A percentile compares a stretch with the other conserved stretches of the same genome.
Evolutionary conservation across 2,888 invertebrate genomes (phyloP).

Genomic region (Brachyopa scutellaris): DNA sequence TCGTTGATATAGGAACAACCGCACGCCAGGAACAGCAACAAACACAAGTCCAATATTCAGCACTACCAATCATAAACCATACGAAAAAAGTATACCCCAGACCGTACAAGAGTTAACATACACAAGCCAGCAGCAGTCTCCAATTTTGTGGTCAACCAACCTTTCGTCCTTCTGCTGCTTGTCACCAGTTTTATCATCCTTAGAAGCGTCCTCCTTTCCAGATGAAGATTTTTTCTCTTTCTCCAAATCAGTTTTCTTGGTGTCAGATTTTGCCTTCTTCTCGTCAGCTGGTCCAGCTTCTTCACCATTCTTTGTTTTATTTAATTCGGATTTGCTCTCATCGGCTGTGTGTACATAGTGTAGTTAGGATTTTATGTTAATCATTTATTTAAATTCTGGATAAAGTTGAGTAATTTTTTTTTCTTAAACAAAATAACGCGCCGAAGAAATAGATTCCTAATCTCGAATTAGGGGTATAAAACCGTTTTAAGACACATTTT

Average conservation of each 20-base stretch:
- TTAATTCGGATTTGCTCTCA: slow-evolving; percentile 55
- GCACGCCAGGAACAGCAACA: background rate
- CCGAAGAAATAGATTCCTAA: slow-evolving; percentile 30
- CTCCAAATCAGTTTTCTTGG: slow-evolving; percentile 63
- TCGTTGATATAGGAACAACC: too few relatives aligned
- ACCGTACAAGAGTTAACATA: background rate
- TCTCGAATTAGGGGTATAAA: slow-evolving; percentile 9
- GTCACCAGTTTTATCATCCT: slow-evolving; percentile 82
- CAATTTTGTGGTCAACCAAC: slow-evolving; percentile 81
- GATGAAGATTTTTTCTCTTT: slow-evolving; percentile 76
- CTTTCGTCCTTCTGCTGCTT: slow-evolving; percentile 84
- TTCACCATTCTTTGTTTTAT: slow-evolving; percentile 64
- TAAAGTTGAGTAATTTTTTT: slow-evolving; percentile 42
- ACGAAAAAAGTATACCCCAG: slow-evolving; percentile 2
- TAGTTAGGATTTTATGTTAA: slow-evolving; percentile 58
- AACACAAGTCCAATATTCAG: slow-evolving; percentile 4
- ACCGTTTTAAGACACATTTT: slow-evolving; percentile 23
- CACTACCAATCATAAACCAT: background rate
- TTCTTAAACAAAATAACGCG: slow-evolving; percentile 26
- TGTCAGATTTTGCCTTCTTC: slow-evolving; percentile 53
- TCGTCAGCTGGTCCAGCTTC: slow-evolving; percentile 62
- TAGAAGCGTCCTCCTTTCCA: slow-evolving; percentile 75
- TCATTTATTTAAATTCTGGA: slow-evolving; percentile 46
- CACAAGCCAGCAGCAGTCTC: slow-evolving; percentile 20
- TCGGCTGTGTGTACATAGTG: slow-evolving; percentile 62